Percentiles rank a stretch among this genome's conserved stretches.
Evolutionary conservation across 1,140 invertebrate genomes (phyloP).

Genomic region (Tenebrio molitor): DNA sequence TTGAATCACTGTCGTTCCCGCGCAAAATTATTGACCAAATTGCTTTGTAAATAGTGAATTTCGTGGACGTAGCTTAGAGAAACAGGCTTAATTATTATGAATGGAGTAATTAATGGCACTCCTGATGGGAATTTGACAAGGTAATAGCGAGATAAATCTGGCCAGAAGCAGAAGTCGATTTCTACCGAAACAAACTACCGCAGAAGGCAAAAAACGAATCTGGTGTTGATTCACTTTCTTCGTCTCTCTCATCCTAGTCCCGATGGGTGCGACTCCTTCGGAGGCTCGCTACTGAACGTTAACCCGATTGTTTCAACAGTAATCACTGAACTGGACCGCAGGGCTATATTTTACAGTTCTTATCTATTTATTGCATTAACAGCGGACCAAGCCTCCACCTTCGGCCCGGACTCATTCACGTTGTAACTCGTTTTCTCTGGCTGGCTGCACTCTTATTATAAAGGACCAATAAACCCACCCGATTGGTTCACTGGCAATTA

Average conservation of each 20-base stretch:
- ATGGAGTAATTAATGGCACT: slow-evolving; percentile 9
- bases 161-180: slow-evolving; percentile 1
- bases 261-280: background rate
- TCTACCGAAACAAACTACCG: slow-evolving; percentile 40
- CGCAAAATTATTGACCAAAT: no score
- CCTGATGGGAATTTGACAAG: slow-evolving; percentile 12
- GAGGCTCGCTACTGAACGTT: slow-evolving; percentile 29
- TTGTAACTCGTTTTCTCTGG: slow-evolving; percentile 32
- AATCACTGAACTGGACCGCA: slow-evolving; percentile 53
- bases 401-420: background rate
- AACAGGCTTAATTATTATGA: no score
- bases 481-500: slow-evolving; percentile 62
- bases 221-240: slow-evolving; percentile 19
- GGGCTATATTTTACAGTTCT: slow-evolving; percentile 59
- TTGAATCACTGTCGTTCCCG: no score
- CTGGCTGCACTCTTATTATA: slow-evolving; percentile 55
- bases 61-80: no score
- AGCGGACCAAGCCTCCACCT: slow-evolving; percentile 41
- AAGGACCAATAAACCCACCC: slow-evolving; percentile 56
- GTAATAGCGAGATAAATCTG: background rate
- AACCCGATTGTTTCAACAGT: slow-evolving; percentile 55
- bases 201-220: slow-evolving; percentile 29
- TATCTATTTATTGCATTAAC: slow-evolving; percentile 61
- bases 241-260: background rate
- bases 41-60: no score